Conservation (phyloP, 2,797 vertebrate species). For the Acanthis flammea region DNA sequence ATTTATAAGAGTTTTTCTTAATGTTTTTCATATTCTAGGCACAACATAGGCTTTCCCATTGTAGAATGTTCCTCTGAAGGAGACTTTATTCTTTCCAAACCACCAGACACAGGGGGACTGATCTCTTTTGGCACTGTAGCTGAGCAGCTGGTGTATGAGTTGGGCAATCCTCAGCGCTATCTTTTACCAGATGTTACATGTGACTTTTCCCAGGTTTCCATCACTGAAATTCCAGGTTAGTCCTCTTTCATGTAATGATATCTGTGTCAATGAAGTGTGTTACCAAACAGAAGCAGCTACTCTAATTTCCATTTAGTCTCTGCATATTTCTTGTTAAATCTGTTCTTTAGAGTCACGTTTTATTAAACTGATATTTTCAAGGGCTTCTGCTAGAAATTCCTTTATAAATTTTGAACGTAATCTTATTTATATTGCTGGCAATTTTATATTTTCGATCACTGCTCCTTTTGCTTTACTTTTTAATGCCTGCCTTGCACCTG, state of each 20-base stretch:
- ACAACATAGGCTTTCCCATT: slow-evolving; percentile 86
- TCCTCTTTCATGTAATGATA: background rate
- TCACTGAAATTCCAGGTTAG: slow-evolving; percentile 84
- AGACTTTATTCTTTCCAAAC: slow-evolving; percentile 82
- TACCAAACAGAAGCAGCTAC: background rate
- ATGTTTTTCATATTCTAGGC: slow-evolving; percentile 75
- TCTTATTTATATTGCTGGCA: background rate
- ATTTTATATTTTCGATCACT: background rate
- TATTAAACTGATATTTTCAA: background rate
- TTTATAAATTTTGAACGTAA: background rate
- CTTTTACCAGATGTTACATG: slow-evolving; percentile 86
- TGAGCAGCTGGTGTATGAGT: slow-evolving; percentile 88
- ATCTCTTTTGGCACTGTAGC: slow-evolving; percentile 84
- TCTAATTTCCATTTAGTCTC: background rate
- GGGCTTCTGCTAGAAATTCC: background rate
- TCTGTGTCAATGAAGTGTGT: background rate
- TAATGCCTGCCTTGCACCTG: background rate
- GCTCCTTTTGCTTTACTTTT: background rate
- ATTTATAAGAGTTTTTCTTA: background rate
- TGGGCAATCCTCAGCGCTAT: slow-evolving; percentile 81
- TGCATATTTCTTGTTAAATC: background rate
- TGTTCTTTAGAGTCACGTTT: background rate
- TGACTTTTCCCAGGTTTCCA: slow-evolving; percentile 84
- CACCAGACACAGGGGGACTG: slow-evolving; percentile 80
- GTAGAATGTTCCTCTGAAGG: slow-evolving; percentile 82